Conservation (phyloP, 2,113 vertebrate species). For the Tragulus kanchil region DNA sequence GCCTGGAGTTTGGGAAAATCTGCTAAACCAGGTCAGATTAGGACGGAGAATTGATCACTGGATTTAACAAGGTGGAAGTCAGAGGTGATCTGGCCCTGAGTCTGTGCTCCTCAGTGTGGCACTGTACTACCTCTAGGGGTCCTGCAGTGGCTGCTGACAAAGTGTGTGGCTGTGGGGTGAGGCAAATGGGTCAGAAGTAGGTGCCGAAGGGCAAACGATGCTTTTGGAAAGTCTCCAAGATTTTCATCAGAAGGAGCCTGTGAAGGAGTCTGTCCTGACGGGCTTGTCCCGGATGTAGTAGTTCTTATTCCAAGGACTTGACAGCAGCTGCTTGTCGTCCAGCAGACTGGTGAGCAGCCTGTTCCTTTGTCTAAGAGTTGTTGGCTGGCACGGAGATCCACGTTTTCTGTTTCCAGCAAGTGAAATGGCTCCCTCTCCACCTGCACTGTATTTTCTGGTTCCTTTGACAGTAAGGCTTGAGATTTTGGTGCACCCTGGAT, state of each 20-base stretch:
- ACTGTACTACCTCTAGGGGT: not conserved
- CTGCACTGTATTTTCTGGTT: constrained; percentile 55
- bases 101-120: not conserved
- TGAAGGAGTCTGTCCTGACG: not conserved
- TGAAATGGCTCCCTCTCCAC: constrained; percentile 32
- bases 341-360: not conserved
- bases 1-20: too few relatives aligned
- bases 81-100: not conserved
- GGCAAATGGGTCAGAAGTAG: not conserved
- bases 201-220: not conserved
- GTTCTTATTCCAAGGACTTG: constrained; percentile 24
- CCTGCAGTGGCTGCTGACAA: not conserved
- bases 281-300: not conserved
- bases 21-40: not conserved
- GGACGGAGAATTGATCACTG: constrained; percentile 9
- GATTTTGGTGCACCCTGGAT: constrained; percentile 9
- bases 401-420: constrained; percentile 13
- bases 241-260: not conserved
- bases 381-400: not conserved
- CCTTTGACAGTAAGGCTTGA: constrained; percentile 20
- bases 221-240: not conserved
- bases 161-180: not conserved
- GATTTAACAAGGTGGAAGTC: not conserved
- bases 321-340: constrained; percentile 37
- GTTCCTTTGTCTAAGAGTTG: not conserved